Evolutionary conservation across 2,888 invertebrate species (phyloP).

Genomic region (Phania funesta): DNA sequence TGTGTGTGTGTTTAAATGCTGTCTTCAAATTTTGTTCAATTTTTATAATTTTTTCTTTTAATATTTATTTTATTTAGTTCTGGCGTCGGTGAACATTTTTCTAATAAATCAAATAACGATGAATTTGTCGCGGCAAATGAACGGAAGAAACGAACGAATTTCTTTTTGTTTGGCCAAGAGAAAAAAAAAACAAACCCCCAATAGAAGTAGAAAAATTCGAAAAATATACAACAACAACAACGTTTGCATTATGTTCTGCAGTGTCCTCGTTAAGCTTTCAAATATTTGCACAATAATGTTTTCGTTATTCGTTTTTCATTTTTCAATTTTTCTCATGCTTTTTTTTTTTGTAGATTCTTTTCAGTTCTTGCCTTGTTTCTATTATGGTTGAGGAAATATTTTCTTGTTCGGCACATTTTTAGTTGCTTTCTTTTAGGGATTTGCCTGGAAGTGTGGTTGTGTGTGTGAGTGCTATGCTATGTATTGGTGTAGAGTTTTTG

Average conservation of each 20-base stretch:
- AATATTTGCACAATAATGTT: slow-evolving; percentile 74
- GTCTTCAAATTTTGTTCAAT: slow-evolving; percentile 21
- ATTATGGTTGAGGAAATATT: slow-evolving; percentile 54
- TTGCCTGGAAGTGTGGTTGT: slow-evolving; percentile 3
- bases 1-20: slow-evolving; percentile 1
- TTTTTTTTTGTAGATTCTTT: not conserved
- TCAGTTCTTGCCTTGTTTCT: slow-evolving; percentile 17
- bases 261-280: slow-evolving; percentile 72
- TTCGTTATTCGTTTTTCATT: slow-evolving; percentile 52
- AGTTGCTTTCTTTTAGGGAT: not conserved
- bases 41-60: slow-evolving; percentile 3
- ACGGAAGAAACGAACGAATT: slow-evolving; percentile 37
- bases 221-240: slow-evolving; percentile 13
- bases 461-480: slow-evolving; percentile 6
- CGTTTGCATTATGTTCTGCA: slow-evolving; percentile 50
- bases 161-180: not conserved
- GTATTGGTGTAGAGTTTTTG: slow-evolving; percentile 6
- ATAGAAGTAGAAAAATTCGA: slow-evolving; percentile 17
- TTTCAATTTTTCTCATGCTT: not conserved
- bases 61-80: not conserved
- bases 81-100: slow-evolving; percentile 38
- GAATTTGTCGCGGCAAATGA: slow-evolving; percentile 62
- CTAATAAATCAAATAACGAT: slow-evolving; percentile 64
- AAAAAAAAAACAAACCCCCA: not conserved
- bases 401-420: slow-evolving; percentile 36